Evolutionary conservation across 2,113 vertebrate species (phyloP).

Genomic region (Scytalopus superciliaris): DNA sequence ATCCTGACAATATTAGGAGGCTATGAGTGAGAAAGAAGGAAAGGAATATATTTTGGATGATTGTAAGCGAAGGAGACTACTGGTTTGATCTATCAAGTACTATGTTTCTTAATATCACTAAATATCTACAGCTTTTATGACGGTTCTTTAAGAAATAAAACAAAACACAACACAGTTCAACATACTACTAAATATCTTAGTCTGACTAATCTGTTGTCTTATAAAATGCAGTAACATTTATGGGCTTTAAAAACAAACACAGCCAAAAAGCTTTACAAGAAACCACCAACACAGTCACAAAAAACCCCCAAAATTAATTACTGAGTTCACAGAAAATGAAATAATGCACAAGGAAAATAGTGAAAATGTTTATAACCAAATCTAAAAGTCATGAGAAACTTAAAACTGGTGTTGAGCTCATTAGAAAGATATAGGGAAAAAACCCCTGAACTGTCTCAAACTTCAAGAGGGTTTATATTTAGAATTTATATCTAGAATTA

Average conservation of each 20-base stretch:
- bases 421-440: neutral
- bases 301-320: neutral
- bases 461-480: neutral
- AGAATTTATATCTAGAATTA: slow-evolving; percentile 6
- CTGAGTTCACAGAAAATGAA: neutral
- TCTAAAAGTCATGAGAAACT: neutral
- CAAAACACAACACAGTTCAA: neutral
- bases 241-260: neutral
- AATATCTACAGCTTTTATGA: neutral
- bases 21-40: slow-evolving; percentile 17
- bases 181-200: neutral
- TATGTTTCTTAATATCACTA: neutral
- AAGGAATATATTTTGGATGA: neutral
- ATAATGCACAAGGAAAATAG: neutral
- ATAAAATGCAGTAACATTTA: slow-evolving; percentile 19
- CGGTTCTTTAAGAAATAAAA: slow-evolving; percentile 1
- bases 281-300: neutral
- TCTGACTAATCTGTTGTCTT: neutral
- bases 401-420: neutral
- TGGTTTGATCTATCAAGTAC: neutral
- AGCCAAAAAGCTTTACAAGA: slow-evolving; percentile 16
- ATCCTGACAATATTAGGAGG: slow-evolving; percentile 26
- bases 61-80: neutral
- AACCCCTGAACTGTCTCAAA: neutral
- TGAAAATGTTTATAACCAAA: slow-evolving; percentile 14